Evolutionary conservation across 2,797 vertebrate species (phyloP), one percentile per base, ranked within the genome.

Genomic region (Acrocephalus scirpaceus): DNA sequence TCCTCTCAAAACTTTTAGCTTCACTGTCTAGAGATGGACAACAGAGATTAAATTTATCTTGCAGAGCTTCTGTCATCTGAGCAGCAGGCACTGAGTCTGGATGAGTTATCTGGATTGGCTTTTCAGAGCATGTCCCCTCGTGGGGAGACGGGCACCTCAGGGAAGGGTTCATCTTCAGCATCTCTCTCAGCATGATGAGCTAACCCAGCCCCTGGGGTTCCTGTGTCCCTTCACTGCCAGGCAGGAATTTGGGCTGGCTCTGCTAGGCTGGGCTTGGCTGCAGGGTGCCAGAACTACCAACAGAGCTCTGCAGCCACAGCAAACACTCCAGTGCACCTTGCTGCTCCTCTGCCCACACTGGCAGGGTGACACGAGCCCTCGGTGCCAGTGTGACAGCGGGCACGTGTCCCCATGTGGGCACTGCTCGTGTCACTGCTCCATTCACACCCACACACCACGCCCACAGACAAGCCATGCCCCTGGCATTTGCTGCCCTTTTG

Each of bases 71-170:
- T 69, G 42, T 16, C 87, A 66, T 58, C 60, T 60, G 72, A 79
- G 73, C 75, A 88, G 90, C 78, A 56, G 71, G 44, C 62, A 40
- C 32, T 36, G 38, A 54, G 72, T 88, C 82, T 58, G 45, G 51
- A 15, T 0, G 2, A 79, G 56, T 82, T 53, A 47, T 42, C 60
- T 66, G 60, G 60, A 36, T 7, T 30, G 40, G 65, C 45, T 58
- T 38, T 64, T 11, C 0, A 0, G n/a, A 76, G 67, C 67, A 51
- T 47, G 44, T 62, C n/a, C 50, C 21, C 47, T 79, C 3, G 27
- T 26, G 60, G 36, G 57, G 54, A 53, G 47, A 62, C 74, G 70
- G 74, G 58, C 71, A 57, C 67, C 47, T n/a, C 71, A n/a, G 90
- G 93, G 64, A 32, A 89, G 50, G 74, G 30, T 7, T 87, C 77